Base-by-base conservation (phyloP, 2,113 vertebrate genomes). In the Pholis gunnellus region DNA sequence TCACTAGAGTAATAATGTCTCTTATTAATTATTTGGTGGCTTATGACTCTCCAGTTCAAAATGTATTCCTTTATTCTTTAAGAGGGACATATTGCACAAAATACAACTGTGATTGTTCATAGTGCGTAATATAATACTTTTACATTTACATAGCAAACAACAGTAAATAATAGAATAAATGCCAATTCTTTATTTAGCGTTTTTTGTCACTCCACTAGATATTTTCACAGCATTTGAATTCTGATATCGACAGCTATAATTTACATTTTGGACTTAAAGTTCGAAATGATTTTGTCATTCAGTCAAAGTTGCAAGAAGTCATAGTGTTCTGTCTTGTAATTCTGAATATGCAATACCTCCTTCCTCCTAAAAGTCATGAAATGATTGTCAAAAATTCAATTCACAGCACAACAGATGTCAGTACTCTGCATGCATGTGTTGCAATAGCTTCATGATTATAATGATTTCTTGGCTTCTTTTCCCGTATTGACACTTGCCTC, bases 401-500 rank as follows among this genome's bases (percentile, higher is more conserved):
- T 77, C 46, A 15, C 31, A 42, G n/a, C 67, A 61, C 50, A 48
- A 25, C 34, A 75, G 17, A 68, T 83, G 65, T 84, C 82, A 76
- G 79, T 36, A 29, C 34, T 69, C 22, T 75, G 31, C 22, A 44
- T 75, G 57, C 63, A 71, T 22, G 1, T 31, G 22, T 67, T 79
- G 29, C 59, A 74, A 29, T 65, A 84, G 38, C 88, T 88, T 68
- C 60, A 78, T 68, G 72, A 67, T 22, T 27, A 77, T 84, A 86
- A 86, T 85, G 44, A 84, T 83, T 83, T 63, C 50, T 76, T 54
- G 36, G 63, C 22, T 57, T 75, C 70, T 75, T 83, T 83, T 74
- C 20, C 42, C 72, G 25, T 85, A 85, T 87, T 91, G 91, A 92
- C 91, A 93, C 87, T 84, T 91, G 81, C 74, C 79, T 90, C 61